Evolutionary conservation across 2,113 vertebrate species (phyloP), one percentile per base, ranked within the genome.

Genomic region (Hyperoodon ampullatus): DNA sequence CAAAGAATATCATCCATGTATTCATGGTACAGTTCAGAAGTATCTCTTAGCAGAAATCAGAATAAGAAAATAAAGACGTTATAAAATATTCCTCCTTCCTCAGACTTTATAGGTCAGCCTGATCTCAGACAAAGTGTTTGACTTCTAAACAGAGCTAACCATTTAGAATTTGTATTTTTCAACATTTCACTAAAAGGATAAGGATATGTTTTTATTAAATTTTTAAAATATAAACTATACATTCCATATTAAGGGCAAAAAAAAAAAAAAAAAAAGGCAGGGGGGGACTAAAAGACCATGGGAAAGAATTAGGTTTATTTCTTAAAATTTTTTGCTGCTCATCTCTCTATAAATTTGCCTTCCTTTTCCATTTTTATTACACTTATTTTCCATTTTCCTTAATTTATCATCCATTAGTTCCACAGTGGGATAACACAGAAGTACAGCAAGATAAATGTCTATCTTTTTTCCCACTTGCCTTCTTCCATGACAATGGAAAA

Each of bases 321-420:
- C n/a, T 72, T 53, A 33, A 77, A 53, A 39, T 61, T 78, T 82
- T 91, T 60, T 70, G 23, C 63, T 83, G 14, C 14, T 72, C 18
- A 15, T 39, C 6, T 82, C 6, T 82, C 78, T 85, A 21, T 60
- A 61, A 70, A 50, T 81, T 60, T 75, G 4, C 60, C 47, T 71
- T 93, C 6, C 28, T 88, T 86, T 94, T 92, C 66, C 8, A 16
- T 66, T 93, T 88, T 90, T 77, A 15, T 71, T 74, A 89, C 47
- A 42, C 10, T 12, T 50, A 63, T 35, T 58, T 70, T 42, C 71
- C 42, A 72, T n/a, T 82, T 90, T 80, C 63, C 50, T 87, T 70
- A 78, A 87, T 28, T 68, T 93, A 50, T 0, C 75, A 90, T 44
- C 44, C 70, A 47, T 16, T 66, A 78, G 2, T 55, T 81, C 8